Evolutionary conservation across 2,113 vertebrate species (phyloP).

Genomic region (Dipodomys merriami): DNA sequence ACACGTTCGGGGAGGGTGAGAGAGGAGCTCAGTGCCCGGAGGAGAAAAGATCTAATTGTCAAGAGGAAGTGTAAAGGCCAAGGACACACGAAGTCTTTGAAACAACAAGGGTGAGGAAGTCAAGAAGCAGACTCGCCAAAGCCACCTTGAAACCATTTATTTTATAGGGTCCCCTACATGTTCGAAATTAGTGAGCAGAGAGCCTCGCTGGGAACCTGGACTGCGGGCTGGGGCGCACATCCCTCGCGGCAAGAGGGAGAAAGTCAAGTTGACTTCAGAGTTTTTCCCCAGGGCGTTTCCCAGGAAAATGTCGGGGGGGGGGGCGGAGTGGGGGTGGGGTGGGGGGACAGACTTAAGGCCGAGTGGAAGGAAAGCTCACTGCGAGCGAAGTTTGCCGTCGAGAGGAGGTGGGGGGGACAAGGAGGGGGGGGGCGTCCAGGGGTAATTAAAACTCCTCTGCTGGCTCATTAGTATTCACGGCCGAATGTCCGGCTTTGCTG

Average conservation of each 20-base stretch:
- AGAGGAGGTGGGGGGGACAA: conserved; percentile 50
- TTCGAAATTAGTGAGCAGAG: conserved; percentile 60
- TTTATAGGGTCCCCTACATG: conserved; percentile 68
- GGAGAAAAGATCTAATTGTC: conserved; percentile 63
- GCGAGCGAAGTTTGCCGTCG: conserved; percentile 58
- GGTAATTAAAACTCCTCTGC: conserved; percentile 82
- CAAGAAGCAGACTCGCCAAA: conserved; percentile 68
- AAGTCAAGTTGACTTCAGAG: conserved; percentile 32
- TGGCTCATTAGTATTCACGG: conserved; percentile 86
- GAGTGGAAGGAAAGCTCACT: not conserved
- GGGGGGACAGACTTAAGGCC: not conserved
- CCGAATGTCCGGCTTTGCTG: conserved; percentile 81
- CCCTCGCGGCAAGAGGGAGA: not conserved
- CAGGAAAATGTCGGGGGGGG: conserved; percentile 1
- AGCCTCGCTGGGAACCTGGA: conserved; percentile 47
- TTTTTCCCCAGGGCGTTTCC: conserved; percentile 32
- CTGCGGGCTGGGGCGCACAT: conserved; percentile 44
- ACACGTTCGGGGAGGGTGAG: not conserved
- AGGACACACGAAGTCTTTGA: conserved; percentile 59
- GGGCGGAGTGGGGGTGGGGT: not conserved
- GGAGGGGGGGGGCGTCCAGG: conserved; percentile 78
- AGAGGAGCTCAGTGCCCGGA: not conserved
- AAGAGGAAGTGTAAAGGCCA: conserved; percentile 66
- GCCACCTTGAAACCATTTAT: conserved; percentile 70
- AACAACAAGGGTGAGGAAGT: conserved; percentile 69